Conservation (phyloP, 2,888 invertebrate genomes). For the Platynereis dumerilii region DNA sequence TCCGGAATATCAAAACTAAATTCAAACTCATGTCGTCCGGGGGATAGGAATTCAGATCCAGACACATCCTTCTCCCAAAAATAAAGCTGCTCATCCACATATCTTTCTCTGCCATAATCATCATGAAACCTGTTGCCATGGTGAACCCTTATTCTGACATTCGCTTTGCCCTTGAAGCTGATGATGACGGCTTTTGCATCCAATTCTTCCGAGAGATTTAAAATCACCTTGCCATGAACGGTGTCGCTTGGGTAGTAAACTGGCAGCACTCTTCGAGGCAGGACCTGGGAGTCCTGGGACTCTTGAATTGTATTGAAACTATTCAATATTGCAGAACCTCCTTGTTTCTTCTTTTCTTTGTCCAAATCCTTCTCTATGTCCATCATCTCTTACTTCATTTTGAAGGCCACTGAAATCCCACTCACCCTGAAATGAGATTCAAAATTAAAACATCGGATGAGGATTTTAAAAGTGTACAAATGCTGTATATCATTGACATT, state of each 20-base stretch:
- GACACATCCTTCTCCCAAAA: slow-evolving; percentile 9
- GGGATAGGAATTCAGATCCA: not conserved
- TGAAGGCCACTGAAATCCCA: too few species aligned
- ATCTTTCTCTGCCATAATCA: not conserved
- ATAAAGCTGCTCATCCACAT: not conserved
- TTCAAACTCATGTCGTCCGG: slow-evolving; percentile 8
- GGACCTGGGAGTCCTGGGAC: not conserved
- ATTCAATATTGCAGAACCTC: too few species aligned
- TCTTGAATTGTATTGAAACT: too few species aligned
- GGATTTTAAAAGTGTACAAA: too few species aligned
- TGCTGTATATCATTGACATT: too few species aligned
- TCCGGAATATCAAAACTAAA: slow-evolving; percentile 7
- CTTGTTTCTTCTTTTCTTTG: too few species aligned
- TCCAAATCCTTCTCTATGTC: too few species aligned
- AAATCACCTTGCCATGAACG: slow-evolving; percentile 10
- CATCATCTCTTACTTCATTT: too few species aligned
- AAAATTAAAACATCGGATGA: too few species aligned
- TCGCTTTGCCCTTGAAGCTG: slow-evolving; percentile 12
- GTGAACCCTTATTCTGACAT: not conserved
- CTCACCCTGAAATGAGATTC: too few species aligned
- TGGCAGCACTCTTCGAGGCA: slow-evolving; percentile 12
- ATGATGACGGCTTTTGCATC: slow-evolving; percentile 6
- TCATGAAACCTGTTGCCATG: slow-evolving; percentile 8
- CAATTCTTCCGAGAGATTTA: slow-evolving; percentile 1
- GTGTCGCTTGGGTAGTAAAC: slow-evolving; percentile 14